Percentiles rank a stretch among this genome's conserved stretches.
phyloP scores from a whole-genome alignment of 2,888 invertebrate genomes.

The Phrixothrix hirtus region DNA sequence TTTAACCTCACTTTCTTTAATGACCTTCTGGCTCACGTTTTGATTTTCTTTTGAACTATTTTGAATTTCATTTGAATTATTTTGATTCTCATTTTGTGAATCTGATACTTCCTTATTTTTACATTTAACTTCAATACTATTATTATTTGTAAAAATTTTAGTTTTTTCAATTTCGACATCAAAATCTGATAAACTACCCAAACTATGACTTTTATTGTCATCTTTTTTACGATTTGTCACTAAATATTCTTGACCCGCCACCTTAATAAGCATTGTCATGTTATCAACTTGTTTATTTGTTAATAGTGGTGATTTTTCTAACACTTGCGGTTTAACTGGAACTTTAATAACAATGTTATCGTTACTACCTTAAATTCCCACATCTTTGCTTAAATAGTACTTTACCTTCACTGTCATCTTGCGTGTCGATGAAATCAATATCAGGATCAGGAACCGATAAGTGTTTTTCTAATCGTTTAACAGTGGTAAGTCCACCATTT shows the following conservation, averaged over 20 bases:
- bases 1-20: too few species aligned
- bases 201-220: constrained; percentile 51
- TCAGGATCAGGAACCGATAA: constrained; percentile 69
- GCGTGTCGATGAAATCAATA: constrained; percentile 72
- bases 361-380: too few species aligned
- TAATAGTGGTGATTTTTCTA: constrained; percentile 44
- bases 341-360: constrained; percentile 11
- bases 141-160: constrained; percentile 26
- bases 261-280: constrained; percentile 55
- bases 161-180: constrained; percentile 46
- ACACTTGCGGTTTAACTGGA: constrained; percentile 34
- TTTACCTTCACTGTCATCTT: constrained; percentile 43
- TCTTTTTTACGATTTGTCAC: constrained; percentile 53
- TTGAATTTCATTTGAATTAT: constrained; percentile 4
- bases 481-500: constrained; percentile 76
- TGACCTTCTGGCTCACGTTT: too few species aligned
- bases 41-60: constrained; percentile 23
- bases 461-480: constrained; percentile 68
- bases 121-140: constrained; percentile 25
- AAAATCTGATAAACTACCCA: constrained; percentile 54
- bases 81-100: constrained; percentile 6
- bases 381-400: neutral
- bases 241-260: constrained; percentile 55
- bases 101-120: constrained; percentile 23
- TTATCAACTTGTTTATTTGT: constrained; percentile 49